Evolutionary conservation across 2,888 invertebrate species (phyloP), one percentile per base, ranked within the genome.

Genomic region (Plemyria rubiginata): DNA sequence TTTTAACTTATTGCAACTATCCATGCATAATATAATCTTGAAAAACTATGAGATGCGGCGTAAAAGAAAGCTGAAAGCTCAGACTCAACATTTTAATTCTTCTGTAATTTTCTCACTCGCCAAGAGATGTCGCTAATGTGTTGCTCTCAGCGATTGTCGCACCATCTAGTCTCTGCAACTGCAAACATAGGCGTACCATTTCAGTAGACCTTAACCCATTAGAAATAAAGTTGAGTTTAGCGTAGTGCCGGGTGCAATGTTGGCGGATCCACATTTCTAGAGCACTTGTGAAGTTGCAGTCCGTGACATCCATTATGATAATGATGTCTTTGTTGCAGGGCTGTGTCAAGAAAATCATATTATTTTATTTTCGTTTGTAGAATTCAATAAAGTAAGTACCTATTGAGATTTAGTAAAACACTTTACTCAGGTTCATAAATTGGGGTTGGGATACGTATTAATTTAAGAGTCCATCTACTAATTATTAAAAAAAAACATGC

Each of bases 231-330:
- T 67, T 65, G 61, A 3, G 65, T 78, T 76, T 84, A 0, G 63
- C 71, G 65, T 40, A 16, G 49, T 51, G 22, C 13, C 48, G 51
- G 16, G 28, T 48, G 62, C 46, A 50, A 57, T 70, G 69, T 63
- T 80, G 77, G 81, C 78, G 76, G 66, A 76, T 73, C 75, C 75
- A 81, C 78, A 80, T 85, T 85, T 85, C 80, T 81, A 87, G 88
- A 84, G 87, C 84, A 84, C 90, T 91, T 85, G 84, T 82, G 73
- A 77, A 84, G 90, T 88, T 87, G 87, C 79, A 86, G 87, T 82
- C 88, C 90, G 89, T 92, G 91, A 92, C 91, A 90, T 92, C 91
- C 91, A 92, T 91, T 90, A 90, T 85, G 80, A 84, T 87, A 87
- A 90, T 90, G 88, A 89, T 88, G 85, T 87, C 81, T 86, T 86